Conservation (phyloP, 2,888 invertebrate species). For the Orthosia gracilis region DNA sequence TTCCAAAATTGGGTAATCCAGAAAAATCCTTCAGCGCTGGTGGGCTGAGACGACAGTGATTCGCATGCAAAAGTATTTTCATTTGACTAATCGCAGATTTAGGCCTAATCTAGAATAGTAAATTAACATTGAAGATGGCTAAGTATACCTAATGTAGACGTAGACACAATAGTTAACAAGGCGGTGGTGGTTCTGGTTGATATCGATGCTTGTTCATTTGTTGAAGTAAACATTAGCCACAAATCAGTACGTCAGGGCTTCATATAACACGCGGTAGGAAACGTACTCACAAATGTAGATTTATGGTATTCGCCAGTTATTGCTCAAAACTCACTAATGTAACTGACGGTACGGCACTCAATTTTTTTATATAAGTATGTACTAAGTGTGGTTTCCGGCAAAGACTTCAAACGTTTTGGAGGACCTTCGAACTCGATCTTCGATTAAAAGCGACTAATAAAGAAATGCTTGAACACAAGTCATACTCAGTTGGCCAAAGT, state of each 20-base stretch:
- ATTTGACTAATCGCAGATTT: constrained; percentile 7
- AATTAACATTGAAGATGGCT: constrained; percentile 13
- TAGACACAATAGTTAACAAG: constrained; percentile 31
- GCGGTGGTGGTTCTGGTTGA: constrained; percentile 71
- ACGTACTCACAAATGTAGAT: constrained; percentile 38
- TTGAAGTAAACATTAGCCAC: constrained; percentile 52
- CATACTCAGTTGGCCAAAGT: neutral
- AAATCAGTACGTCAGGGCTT: constrained; percentile 51
- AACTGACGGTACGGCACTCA: neutral
- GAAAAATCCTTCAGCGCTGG: neutral
- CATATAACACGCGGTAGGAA: constrained; percentile 50
- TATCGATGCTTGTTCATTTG: constrained; percentile 61
- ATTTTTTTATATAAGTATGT: neutral
- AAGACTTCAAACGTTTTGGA: neutral
- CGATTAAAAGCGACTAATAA: neutral
- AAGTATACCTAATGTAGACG: constrained; percentile 6
- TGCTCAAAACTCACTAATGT: constrained; percentile 25
- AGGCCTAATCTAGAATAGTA: constrained; percentile 25
- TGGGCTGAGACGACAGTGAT: neutral
- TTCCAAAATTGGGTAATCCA: neutral
- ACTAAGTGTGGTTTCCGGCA: neutral
- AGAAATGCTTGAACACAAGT: constrained; percentile 1
- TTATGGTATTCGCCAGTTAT: constrained; percentile 41
- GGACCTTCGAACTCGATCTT: neutral
- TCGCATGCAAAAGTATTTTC: neutral